Conservation (phyloP, 2,113 vertebrate species). For the Castor canadensis region DNA sequence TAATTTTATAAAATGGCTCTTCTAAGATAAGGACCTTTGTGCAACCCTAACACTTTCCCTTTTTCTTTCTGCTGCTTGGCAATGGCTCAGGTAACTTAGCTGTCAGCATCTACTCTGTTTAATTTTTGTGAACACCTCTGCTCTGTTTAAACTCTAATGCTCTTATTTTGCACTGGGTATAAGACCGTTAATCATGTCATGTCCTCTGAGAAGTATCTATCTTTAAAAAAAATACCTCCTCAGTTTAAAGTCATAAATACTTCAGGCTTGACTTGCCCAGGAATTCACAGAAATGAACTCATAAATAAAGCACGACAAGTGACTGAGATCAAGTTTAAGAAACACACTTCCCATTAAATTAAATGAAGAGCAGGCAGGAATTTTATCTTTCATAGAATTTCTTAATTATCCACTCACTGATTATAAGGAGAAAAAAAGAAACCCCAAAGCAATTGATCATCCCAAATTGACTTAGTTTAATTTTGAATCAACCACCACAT, state of each 20-base stretch:
- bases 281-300: constrained; percentile 41
- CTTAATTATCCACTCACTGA: constrained; percentile 11
- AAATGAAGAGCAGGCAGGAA: background rate
- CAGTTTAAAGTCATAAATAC: constrained; percentile 15
- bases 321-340: background rate
- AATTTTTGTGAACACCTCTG: background rate
- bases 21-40: background rate
- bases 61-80: background rate
- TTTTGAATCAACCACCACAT: background rate
- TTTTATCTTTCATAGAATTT: constrained; percentile 25
- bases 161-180: background rate
- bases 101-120: background rate
- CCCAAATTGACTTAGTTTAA: constrained; percentile 34
- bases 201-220: background rate
- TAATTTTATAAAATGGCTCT: constrained; percentile 5
- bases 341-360: constrained; percentile 45
- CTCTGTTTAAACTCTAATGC: background rate
- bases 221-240: background rate
- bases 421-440: constrained; percentile 4
- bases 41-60: background rate
- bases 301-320: too few relatives aligned
- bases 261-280: background rate
- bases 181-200: background rate
- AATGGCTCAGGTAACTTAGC: background rate
- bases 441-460: background rate